Evolutionary conservation across 2,888 invertebrate genomes (phyloP).

Genomic region (Podabrus alpinus): DNA sequence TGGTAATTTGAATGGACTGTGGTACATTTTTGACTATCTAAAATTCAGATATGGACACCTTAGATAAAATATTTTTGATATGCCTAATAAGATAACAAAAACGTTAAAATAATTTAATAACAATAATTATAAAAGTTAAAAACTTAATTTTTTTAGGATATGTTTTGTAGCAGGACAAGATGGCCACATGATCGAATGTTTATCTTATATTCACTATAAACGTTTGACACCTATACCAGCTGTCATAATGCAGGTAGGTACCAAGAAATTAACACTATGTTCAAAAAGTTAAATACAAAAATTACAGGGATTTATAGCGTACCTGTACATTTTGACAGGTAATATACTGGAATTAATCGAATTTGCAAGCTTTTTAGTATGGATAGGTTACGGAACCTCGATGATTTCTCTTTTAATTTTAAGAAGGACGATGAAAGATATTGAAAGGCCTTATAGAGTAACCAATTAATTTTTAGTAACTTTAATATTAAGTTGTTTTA

Average conservation of each 20-base stretch:
- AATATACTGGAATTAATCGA: slow-evolving; percentile 78
- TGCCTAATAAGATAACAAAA: no score
- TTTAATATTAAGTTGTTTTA: background rate
- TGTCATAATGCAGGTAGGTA: slow-evolving; percentile 73
- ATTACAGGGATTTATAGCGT: slow-evolving; percentile 67
- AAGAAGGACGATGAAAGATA: slow-evolving; percentile 69
- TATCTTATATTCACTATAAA: slow-evolving; percentile 77
- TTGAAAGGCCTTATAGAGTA: slow-evolving; percentile 72
- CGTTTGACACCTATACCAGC: slow-evolving; percentile 80
- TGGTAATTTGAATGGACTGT: no score
- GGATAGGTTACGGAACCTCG: slow-evolving; percentile 85
- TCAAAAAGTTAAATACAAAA: background rate
- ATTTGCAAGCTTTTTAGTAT: slow-evolving; percentile 85
- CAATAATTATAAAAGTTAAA: background rate
- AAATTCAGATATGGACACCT: no score
- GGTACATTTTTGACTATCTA: no score
- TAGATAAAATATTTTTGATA: no score
- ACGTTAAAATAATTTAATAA: background rate
- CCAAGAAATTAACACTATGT: background rate
- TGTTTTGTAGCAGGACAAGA: slow-evolving; percentile 82
- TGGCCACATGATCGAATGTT: slow-evolving; percentile 77
- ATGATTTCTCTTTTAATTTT: slow-evolving; percentile 79
- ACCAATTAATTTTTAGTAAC: slow-evolving; percentile 19
- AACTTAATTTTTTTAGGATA: slow-evolving; percentile 59
- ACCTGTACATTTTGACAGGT: slow-evolving; percentile 72